Evolutionary conservation across 2,888 invertebrate species (phyloP), one percentile per base, ranked within the genome.

Genomic region (Graphium colonna): DNA sequence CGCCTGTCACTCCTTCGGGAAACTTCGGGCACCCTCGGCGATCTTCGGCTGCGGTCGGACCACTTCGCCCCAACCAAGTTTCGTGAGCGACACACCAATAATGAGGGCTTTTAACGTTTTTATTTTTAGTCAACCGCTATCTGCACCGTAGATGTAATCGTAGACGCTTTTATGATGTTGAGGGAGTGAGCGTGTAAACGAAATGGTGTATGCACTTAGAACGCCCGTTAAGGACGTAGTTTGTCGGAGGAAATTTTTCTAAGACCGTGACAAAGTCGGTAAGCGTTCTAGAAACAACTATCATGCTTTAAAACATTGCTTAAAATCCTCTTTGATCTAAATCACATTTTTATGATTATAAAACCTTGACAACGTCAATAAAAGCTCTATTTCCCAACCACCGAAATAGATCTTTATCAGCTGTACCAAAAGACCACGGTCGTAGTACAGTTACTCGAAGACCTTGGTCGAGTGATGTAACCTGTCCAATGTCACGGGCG

Each of bases 1-100:
- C 65, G 75, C 75, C 73, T 81, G 82, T 81, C 83, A 80, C 79
- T 82, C 81, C 79, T 80, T 86, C 86, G 84, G 80, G 67, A 66
- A 64, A 64, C 70, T 71, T 81, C 84, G 86, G 71, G 51, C 41
- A 64, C 65, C 75, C 77, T 85, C 86, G 85, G 71, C 44, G 58
- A 12, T 5, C 12, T 5, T 36, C 36, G 36, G 2, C 21, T 5
- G 52, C 63, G 64, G 61, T 70, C 75, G 75, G 63, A 36, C 50
- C 56, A 57, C 62, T 65, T 66, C 66, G 64, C 63, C 61, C n/a
- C 53, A 31, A 36, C 36, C 44, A 48, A 53, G 48, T 53, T 66
- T 66, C 60, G 62, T 60, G 52, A 44, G 54, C 54, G 54, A 52
- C 49, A 42, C 49, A 48, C 44, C 31, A 44, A 48, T 54, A 49